These are phyloP conservation scores for Elgonia sp. DNA, from an alignment of 2,888 invertebrate genomes.

Conservation along the genomic window DNA sequence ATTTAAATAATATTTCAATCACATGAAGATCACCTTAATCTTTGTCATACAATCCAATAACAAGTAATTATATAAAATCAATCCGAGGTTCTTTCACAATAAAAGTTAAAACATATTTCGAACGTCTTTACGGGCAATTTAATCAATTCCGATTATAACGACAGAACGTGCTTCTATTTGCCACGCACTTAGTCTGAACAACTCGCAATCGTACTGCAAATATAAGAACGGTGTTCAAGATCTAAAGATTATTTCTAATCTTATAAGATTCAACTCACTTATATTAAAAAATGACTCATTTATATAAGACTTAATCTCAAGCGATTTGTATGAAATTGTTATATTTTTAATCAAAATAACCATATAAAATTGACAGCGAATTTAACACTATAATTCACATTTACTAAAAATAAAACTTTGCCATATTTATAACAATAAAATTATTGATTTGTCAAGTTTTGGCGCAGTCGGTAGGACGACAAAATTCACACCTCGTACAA, in stretches of 20 bases:
- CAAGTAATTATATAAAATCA: slow-evolving; percentile 37
- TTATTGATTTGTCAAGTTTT: slow-evolving; percentile 19
- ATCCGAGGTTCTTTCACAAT: slow-evolving; percentile 25
- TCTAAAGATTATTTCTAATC: slow-evolving; percentile 35
- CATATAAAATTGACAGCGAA: slow-evolving; percentile 37
- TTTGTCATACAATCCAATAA: slow-evolving; percentile 8
- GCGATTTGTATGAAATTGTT: slow-evolving; percentile 54
- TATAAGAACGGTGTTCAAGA: slow-evolving; percentile 45
- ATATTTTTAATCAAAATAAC: slow-evolving; percentile 55
- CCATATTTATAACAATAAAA: slow-evolving; percentile 19
- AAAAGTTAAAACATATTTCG: slow-evolving; percentile 29
- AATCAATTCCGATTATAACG: slow-evolving; percentile 36
- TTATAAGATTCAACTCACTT: slow-evolving; percentile 31
- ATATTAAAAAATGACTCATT: slow-evolving; percentile 43
- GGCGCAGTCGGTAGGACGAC: neutral
- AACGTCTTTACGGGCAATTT: slow-evolving; percentile 14
- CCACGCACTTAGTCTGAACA: slow-evolving; percentile 44
- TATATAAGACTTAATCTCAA: slow-evolving; percentile 49
- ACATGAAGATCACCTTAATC: slow-evolving; percentile 20
- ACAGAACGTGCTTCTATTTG: slow-evolving; percentile 37
- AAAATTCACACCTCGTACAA: slow-evolving; percentile 25
- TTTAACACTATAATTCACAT: slow-evolving; percentile 27
- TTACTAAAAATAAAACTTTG: slow-evolving; percentile 1
- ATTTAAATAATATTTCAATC: slow-evolving; percentile 14
- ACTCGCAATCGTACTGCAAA: slow-evolving; percentile 64